Evolutionary conservation across 2,888 invertebrate species (phyloP).

Genomic region (Lepidochrysops patricia): DNA sequence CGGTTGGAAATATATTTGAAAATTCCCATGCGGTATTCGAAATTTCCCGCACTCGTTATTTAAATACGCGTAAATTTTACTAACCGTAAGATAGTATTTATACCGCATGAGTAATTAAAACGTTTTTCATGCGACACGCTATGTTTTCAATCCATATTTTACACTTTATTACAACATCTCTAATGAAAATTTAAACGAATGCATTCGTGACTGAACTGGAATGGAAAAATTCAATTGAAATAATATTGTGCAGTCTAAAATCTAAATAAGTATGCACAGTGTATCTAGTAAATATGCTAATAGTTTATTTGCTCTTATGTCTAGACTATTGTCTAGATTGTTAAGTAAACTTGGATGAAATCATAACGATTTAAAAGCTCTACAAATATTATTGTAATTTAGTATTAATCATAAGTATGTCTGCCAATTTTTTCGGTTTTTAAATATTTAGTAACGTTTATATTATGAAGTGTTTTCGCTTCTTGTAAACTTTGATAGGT

Average conservation of each 20-base stretch:
- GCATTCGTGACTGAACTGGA: constrained; percentile 1
- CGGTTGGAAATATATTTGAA: too few species aligned
- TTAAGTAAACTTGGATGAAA: constrained; percentile 7
- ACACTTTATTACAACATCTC: not conserved
- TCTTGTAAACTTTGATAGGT: too few species aligned
- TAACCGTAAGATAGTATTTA: too few species aligned
- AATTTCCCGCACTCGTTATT: too few species aligned
- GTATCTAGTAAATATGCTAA: constrained; percentile 4
- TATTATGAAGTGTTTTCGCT: too few species aligned
- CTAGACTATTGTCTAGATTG: constrained; percentile 10
- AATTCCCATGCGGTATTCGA: too few species aligned
- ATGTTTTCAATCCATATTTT: not conserved
- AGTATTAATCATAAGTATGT: not conserved
- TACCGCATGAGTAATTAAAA: too few species aligned
- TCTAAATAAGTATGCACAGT: not conserved
- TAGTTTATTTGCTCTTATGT: constrained; percentile 2
- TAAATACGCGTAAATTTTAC: too few species aligned
- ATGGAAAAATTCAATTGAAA: constrained; percentile 8
- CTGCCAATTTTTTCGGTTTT: not conserved
- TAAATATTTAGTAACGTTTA: not conserved
- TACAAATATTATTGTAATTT: not conserved
- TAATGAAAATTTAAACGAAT: not conserved
- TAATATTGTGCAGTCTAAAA: not conserved
- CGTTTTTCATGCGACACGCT: not conserved
- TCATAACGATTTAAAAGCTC: not conserved